Evolutionary conservation across 2,113 vertebrate genomes (phyloP).

Genomic region (Trogon surrucura): DNA sequence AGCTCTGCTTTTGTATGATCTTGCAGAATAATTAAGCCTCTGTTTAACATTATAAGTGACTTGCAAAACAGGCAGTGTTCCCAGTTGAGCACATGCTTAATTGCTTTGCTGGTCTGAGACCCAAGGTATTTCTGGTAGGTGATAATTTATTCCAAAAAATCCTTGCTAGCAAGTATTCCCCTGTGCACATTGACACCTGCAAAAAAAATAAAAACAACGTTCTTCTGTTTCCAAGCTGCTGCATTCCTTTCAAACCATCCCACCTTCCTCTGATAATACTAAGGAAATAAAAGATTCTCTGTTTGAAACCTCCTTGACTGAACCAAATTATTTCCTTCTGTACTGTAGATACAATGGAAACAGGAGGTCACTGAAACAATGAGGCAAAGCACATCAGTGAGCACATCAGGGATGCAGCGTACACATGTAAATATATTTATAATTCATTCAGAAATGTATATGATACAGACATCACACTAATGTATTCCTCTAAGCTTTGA

Average conservation of each 20-base stretch:
- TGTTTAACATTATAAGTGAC: slow-evolving; percentile 11
- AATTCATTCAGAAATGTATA: neutral
- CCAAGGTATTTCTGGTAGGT: slow-evolving; percentile 47
- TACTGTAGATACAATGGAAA: neutral
- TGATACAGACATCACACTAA: neutral
- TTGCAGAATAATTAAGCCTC: slow-evolving; percentile 41
- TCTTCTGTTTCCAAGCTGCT: slow-evolving; percentile 44
- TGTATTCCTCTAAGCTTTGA: neutral
- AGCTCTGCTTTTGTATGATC: slow-evolving; percentile 3
- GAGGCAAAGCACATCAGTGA: neutral
- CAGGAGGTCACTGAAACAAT: neutral
- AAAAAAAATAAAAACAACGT: slow-evolving; percentile 38
- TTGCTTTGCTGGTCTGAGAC: slow-evolving; percentile 46
- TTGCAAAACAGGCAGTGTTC: slow-evolving; percentile 20
- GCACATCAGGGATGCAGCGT: neutral
- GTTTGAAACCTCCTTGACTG: neutral
- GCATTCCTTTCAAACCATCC: slow-evolving; percentile 43
- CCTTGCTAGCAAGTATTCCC: slow-evolving; percentile 47
- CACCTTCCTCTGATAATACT: slow-evolving; percentile 42
- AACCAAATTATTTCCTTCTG: slow-evolving; percentile 37
- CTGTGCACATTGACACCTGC: slow-evolving; percentile 41
- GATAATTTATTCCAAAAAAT: slow-evolving; percentile 55
- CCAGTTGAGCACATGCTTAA: slow-evolving; percentile 21
- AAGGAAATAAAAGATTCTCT: slow-evolving; percentile 28
- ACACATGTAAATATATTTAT: neutral